These are phyloP conservation scores for Frieseomelitta varia DNA, from an alignment of 1,140 invertebrate species.

Conservation along the genomic window DNA sequence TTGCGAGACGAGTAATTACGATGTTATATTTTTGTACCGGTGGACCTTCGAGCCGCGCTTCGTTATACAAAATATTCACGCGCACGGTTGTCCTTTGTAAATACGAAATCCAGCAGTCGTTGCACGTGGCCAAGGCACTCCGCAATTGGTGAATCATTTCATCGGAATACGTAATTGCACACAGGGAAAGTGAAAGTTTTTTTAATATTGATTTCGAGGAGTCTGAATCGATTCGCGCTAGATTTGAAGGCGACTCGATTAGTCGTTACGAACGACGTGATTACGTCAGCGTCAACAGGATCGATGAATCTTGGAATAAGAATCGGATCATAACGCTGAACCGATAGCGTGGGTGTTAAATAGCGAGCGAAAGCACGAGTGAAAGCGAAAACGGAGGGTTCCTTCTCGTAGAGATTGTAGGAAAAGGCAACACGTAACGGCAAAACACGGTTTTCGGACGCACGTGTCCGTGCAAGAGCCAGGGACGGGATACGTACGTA, in stretches of 20 bases:
- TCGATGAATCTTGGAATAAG: too few relatives aligned
- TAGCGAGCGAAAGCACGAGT: neutral
- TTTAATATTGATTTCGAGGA: too few relatives aligned
- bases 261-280: too few relatives aligned
- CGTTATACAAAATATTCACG: slow-evolving; percentile 15
- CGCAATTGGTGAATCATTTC: too few relatives aligned
- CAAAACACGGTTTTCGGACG: neutral
- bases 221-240: too few relatives aligned
- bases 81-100: slow-evolving; percentile 15
- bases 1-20: slow-evolving; percentile 40
- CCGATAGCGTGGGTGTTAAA: too few relatives aligned
- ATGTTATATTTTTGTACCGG: slow-evolving; percentile 20
- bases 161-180: neutral
- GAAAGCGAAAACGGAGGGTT: neutral
- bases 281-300: too few relatives aligned
- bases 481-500: slow-evolving; percentile 8
- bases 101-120: slow-evolving; percentile 14
- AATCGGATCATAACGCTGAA: neutral
- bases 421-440: slow-evolving; percentile 13
- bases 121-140: neutral
- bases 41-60: neutral
- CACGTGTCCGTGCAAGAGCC: neutral
- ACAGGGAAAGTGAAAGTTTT: neutral
- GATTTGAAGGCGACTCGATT: too few relatives aligned
- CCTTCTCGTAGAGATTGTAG: neutral